Conservation (phyloP, 2,888 invertebrate genomes). For the Sphaerolaimus hirsutus region DNA sequence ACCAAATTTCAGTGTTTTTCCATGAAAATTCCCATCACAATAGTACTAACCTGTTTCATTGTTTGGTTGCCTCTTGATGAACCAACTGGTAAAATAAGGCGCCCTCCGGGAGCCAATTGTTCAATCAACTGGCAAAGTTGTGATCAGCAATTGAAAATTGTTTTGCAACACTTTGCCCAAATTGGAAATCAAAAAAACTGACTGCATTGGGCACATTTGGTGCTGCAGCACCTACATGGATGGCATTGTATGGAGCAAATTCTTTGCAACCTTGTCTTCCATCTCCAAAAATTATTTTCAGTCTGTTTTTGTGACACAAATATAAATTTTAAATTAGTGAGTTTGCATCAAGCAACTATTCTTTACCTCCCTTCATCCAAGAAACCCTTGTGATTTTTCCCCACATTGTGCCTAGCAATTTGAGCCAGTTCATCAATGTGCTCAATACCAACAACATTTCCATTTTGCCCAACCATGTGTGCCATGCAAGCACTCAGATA, state of each 20-base stretch:
- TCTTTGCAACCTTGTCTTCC: slow-evolving; percentile 52
- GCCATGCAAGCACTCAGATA: slow-evolving; percentile 77
- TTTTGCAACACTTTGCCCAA: slow-evolving; percentile 1
- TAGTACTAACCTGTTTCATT: not conserved
- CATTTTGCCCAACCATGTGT: slow-evolving; percentile 46
- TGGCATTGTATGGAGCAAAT: slow-evolving; percentile 63
- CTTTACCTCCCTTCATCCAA: no score
- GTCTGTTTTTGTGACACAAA: no score
- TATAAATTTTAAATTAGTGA: no score
- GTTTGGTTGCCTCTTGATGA: slow-evolving; percentile 10
- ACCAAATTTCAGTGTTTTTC: no score
- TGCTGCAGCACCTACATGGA: slow-evolving; percentile 38
- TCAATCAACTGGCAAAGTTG: slow-evolving; percentile 43
- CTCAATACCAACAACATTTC: slow-evolving; percentile 57
- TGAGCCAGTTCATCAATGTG: slow-evolving; percentile 60
- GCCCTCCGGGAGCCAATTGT: slow-evolving; percentile 73
- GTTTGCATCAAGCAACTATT: no score
- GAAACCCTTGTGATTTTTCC: no score
- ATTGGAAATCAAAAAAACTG: slow-evolving; percentile 8
- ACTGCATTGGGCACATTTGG: slow-evolving; percentile 28
- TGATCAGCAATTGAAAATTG: not conserved
- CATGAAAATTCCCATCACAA: not conserved
- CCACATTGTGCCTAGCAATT: no score
- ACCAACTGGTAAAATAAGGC: slow-evolving; percentile 37
- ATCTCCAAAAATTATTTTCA: slow-evolving; percentile 44